phyloP scores from a whole-genome alignment of 2,113 vertebrate species.

The Myotis davidii region DNA sequence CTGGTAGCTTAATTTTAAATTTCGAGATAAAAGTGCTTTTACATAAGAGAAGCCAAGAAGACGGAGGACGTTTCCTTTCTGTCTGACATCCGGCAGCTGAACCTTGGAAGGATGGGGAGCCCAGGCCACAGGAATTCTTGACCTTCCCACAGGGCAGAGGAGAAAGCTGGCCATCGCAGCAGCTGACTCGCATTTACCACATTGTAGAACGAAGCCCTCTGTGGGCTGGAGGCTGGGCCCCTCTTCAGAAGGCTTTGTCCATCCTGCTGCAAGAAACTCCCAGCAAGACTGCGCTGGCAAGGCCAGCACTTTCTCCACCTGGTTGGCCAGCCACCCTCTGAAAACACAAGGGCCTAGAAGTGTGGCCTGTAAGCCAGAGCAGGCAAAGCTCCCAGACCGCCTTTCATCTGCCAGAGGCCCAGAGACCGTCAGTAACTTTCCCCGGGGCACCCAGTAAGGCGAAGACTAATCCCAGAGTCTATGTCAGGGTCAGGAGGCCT shows the following conservation, averaged over 20 bases:
- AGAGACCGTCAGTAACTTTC: too few relatives aligned
- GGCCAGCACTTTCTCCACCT: accelerated
- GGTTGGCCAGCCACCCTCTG: background rate
- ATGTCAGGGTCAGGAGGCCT: accelerated
- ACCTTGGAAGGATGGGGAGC: background rate
- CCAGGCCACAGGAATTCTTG: background rate
- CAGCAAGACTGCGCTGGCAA: too few relatives aligned
- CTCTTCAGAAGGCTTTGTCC: background rate
- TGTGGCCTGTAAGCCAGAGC: background rate
- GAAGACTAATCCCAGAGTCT: background rate
- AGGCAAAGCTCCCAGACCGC: background rate
- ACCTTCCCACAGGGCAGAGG: background rate
- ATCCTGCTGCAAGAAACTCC: background rate
- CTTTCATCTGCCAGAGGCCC: background rate
- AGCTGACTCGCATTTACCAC: accelerated
- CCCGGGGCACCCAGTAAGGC: background rate
- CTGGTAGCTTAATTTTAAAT: constrained; percentile 43
- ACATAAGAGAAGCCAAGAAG: background rate
- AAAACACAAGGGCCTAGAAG: background rate
- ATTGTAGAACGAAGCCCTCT: background rate
- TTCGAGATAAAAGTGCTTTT: constrained; percentile 6
- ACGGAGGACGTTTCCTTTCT: background rate
- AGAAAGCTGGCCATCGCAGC: accelerated
- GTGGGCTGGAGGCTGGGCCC: background rate
- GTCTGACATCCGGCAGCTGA: background rate